phyloP scores from a whole-genome alignment of 2,797 vertebrate species.

The Lepilemur septentrionalis region DNA sequence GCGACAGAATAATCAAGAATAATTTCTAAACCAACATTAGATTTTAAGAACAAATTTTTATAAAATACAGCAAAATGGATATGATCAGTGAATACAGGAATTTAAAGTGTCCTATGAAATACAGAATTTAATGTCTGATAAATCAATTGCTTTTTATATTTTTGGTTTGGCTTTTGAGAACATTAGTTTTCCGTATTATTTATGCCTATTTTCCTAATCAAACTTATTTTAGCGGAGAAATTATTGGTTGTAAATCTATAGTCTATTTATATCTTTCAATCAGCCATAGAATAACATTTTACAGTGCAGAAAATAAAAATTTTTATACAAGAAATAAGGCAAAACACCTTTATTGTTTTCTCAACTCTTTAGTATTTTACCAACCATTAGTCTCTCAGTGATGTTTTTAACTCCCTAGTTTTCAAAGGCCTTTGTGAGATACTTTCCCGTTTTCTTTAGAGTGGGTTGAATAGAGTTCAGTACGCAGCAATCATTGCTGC shows the following conservation, averaged over 20 bases:
- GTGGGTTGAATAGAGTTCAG: not conserved
- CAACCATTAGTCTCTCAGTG: not conserved
- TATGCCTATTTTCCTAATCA: not conserved
- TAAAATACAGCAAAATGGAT: not conserved
- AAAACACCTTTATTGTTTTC: not conserved
- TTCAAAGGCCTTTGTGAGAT: not conserved
- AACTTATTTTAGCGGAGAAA: slow-evolving; percentile 19
- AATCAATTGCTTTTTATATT: not conserved
- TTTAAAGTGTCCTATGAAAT: not conserved
- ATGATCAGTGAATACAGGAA: not conserved
- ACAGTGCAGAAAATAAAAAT: not conserved
- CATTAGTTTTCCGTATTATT: not conserved
- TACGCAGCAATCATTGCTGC: not conserved
- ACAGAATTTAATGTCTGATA: slow-evolving; percentile 31
- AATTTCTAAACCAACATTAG: slow-evolving; percentile 26
- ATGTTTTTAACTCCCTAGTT: not conserved
- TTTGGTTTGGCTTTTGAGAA: slow-evolving; percentile 23
- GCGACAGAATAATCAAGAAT: not conserved
- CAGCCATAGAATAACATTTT: not conserved
- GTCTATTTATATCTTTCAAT: not conserved
- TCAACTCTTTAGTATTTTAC: not conserved
- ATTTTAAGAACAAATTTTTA: slow-evolving; percentile 1
- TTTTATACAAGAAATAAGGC: not conserved
- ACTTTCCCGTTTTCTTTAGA: slow-evolving; percentile 22
- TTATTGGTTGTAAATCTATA: not conserved